phyloP scores from a whole-genome alignment of 30 jellyfish, hydroid and myxozoan species.

The Rhopilema esculentum region DNA sequence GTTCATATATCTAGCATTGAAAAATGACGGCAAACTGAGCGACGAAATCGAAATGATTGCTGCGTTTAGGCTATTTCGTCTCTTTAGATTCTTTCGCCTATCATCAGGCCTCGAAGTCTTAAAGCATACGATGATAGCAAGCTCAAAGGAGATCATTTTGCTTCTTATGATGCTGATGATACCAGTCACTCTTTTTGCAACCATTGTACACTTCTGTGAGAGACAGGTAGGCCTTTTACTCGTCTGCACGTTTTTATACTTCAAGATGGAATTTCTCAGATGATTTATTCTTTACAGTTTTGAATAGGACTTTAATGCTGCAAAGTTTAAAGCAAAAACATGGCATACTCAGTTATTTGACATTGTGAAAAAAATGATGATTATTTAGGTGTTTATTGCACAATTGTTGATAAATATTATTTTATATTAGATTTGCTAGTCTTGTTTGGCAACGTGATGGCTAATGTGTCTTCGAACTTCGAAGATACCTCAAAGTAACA shows the following conservation, averaged over 20 bases:
- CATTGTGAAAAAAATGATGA: no score
- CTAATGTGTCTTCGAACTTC: no score
- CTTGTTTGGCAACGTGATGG: no score
- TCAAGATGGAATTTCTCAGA: no score
- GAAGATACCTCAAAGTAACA: no score
- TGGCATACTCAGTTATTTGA: no score
- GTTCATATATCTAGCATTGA: conserved; percentile 30
- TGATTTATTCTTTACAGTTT: no score
- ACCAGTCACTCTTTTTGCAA: conserved; percentile 96
- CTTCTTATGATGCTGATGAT: conserved; percentile 82
- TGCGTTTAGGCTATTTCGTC: conserved; percentile 80
- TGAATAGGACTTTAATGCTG: no score
- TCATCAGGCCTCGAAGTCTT: conserved; percentile 90
- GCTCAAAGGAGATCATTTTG: conserved; percentile 89
- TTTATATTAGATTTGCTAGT: no score
- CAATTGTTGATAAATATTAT: no score
- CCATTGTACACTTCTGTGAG: conserved; percentile 92
- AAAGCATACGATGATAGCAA: conserved; percentile 93
- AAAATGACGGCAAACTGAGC: not conserved
- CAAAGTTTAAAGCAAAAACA: no score
- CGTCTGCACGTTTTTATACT: not conserved
- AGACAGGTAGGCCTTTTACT: conserved; percentile 59
- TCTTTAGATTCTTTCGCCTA: conserved; percentile 91
- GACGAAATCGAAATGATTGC: conserved; percentile 78
- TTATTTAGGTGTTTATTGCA: no score